A percentile compares a stretch with the other conserved stretches of the same genome.
Evolutionary conservation across 1,140 invertebrate genomes (phyloP).

Genomic region (Drosophila athabasca): DNA sequence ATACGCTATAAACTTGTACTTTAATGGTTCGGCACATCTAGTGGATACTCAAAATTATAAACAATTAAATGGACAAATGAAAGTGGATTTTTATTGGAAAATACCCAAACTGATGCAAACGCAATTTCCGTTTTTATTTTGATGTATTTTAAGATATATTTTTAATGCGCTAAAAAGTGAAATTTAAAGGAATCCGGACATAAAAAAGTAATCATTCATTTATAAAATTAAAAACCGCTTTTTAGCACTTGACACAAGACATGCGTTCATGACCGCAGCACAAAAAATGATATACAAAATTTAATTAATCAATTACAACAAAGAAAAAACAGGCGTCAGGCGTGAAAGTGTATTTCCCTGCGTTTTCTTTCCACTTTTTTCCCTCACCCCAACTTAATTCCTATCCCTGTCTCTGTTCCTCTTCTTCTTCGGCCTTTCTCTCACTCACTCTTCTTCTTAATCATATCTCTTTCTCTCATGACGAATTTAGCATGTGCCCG

Average conservation of each 20-base stretch:
- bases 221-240: conserved; percentile 29
- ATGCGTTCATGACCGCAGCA: conserved; percentile 9
- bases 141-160: neutral
- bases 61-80: neutral
- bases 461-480: conserved; percentile 25
- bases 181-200: conserved; percentile 20
- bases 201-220: conserved; percentile 26
- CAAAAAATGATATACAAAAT: conserved; percentile 22
- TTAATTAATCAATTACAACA: conserved; percentile 73
- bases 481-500: conserved; percentile 47
- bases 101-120: too few species aligned
- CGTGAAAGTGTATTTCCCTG: conserved; percentile 68
- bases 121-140: neutral
- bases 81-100: neutral
- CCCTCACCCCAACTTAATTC: conserved; percentile 50
- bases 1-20: too few species aligned
- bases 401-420: conserved; percentile 54
- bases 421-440: neutral
- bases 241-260: conserved; percentile 26
- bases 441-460: too few species aligned
- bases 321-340: conserved; percentile 39
- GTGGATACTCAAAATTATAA: too few species aligned
- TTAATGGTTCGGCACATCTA: too few species aligned
- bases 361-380: conserved; percentile 28
- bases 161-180: conserved; percentile 4